These are phyloP conservation scores for Sus cebifrons DNA, from an alignment of 2,797 vertebrate genomes.

Conservation along the genomic window DNA sequence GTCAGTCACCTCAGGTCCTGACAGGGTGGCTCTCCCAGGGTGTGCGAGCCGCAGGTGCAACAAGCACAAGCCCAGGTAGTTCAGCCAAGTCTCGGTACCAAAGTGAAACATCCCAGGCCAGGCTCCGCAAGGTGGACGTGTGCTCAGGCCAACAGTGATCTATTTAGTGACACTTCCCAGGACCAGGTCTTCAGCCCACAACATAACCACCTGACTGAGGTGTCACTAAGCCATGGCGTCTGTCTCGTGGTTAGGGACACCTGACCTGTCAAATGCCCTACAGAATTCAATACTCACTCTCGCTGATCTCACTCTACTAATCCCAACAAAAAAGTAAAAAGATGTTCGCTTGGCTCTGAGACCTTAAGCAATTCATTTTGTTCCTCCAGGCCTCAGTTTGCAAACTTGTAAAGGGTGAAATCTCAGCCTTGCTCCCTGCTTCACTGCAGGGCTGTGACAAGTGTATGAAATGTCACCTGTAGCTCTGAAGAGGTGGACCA, in stretches of 20 bases:
- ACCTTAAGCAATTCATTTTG: background rate
- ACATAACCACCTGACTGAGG: background rate
- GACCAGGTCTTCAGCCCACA: background rate
- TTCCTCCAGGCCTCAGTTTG: background rate
- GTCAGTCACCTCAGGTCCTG: background rate
- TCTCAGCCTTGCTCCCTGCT: background rate
- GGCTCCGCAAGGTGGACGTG: background rate
- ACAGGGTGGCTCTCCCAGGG: background rate
- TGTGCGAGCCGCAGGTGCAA: background rate
- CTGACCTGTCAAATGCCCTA: background rate
- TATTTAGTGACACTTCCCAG: background rate
- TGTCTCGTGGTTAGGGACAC: background rate
- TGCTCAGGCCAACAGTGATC: background rate
- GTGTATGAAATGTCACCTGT: background rate
- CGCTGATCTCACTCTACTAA: background rate
- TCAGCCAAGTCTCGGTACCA: background rate
- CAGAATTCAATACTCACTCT: background rate
- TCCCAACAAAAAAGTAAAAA: background rate
- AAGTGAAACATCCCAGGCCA: background rate
- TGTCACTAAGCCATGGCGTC: background rate
- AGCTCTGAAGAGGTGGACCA: background rate
- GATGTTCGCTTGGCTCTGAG: background rate
- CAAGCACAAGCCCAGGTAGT: too few species aligned
- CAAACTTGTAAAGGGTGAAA: background rate
- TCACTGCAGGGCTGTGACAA: background rate